These are phyloP conservation scores for Danio rerio DNA, from an alignment of 2,113 vertebrate species.

Conservation along the genomic window GRCz12tu NC_133185.1:27550001-27550500, in stretches of 20 bases:
- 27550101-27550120: no score
- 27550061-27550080: no score
- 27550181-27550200: no score
- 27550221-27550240: background rate
- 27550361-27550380: background rate
- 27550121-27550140: no score
- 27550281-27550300: background rate
- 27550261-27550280: background rate
- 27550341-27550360: slow-evolving; percentile 7
- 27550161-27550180: no score
- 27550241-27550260: background rate
- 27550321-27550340: background rate
- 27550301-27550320: background rate
- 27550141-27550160: no score
- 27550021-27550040: no score
- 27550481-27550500: background rate
- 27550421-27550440: background rate
- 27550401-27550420: slow-evolving; percentile 10
- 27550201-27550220: background rate
- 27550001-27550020: no score
- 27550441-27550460: slow-evolving; percentile 1
- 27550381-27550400: background rate
- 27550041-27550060: no score
- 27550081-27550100: no score
- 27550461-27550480: background rate